These are phyloP conservation scores for Muscicapa adusta DNA, from an alignment of 2,113 vertebrate species.

Conservation along the genomic window DNA sequence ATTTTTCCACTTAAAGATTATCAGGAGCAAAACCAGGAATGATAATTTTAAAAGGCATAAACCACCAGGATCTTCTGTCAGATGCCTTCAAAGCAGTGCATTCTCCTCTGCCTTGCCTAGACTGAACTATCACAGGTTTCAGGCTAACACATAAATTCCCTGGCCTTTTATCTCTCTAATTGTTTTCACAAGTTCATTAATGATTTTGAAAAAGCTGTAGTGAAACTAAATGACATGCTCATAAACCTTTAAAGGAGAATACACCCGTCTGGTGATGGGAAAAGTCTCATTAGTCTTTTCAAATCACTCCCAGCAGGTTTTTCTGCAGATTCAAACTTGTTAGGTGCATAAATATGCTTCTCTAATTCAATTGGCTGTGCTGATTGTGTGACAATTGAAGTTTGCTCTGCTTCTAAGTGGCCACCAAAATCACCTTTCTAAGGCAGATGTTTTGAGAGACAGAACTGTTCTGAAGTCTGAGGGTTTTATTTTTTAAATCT, in stretches of 20 bases:
- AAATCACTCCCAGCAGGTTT: conserved; percentile 47
- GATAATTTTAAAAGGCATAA: not conserved
- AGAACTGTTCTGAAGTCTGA: not conserved
- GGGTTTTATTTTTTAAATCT: not conserved
- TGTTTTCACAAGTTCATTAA: conserved; percentile 64
- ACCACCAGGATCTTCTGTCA: not conserved
- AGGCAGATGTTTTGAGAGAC: not conserved
- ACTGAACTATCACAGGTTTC: conserved; percentile 2
- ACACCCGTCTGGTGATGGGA: not conserved
- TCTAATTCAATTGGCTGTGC: not conserved
- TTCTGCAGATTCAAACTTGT: conserved; percentile 37
- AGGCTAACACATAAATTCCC: conserved; percentile 17
- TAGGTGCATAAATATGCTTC: conserved; percentile 23
- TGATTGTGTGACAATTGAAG: not conserved
- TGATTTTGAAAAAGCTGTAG: conserved; percentile 55
- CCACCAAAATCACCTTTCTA: not conserved
- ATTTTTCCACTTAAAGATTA: conserved; percentile 4
- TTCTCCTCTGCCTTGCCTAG: not conserved
- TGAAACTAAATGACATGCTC: conserved; percentile 45
- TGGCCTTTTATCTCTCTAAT: conserved; percentile 61
- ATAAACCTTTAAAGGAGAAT: conserved; percentile 48
- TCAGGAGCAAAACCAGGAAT: not conserved
- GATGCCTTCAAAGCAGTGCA: conserved; percentile 12
- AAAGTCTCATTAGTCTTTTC: conserved; percentile 62
- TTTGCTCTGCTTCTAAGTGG: conserved; percentile 2